phyloP scores from a whole-genome alignment of 2,113 vertebrate genomes.

The Cinclus cinclus region DNA sequence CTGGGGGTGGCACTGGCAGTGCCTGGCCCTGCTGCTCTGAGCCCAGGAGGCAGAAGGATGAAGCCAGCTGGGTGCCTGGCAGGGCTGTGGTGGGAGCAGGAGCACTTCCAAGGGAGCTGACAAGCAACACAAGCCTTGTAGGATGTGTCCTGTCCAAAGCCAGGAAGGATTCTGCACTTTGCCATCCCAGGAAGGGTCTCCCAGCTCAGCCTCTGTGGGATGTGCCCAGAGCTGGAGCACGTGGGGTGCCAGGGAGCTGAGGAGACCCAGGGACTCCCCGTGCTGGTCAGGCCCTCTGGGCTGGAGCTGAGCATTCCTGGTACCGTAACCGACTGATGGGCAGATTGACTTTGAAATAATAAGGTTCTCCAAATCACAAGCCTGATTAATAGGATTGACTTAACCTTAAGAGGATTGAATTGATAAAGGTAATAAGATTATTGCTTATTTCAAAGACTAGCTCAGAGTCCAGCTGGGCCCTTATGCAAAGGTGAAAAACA shows the following conservation, averaged over 20 bases:
- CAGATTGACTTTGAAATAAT: conserved; percentile 39
- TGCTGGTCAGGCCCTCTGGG: accelerated
- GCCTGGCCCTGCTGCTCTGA: neutral
- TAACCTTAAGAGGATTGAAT: conserved; percentile 63
- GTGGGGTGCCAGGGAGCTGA: neutral
- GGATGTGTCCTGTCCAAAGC: accelerated
- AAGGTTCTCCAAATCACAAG: conserved; percentile 40
- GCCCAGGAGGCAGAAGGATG: neutral
- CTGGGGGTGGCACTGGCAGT: neutral
- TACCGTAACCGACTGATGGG: neutral
- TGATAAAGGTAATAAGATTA: conserved; percentile 65
- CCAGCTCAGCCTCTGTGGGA: neutral
- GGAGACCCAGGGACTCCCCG: accelerated
- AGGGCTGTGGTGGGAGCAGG: neutral
- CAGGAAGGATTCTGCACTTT: neutral
- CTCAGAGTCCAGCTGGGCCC: conserved; percentile 1
- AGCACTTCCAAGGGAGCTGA: neutral
- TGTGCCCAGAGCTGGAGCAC: accelerated
- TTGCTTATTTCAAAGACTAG: conserved; percentile 8
- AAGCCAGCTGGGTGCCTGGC: neutral
- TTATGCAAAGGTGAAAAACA: neutral
- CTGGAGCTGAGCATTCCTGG: neutral
- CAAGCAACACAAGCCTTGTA: neutral
- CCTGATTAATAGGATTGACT: conserved; percentile 66
- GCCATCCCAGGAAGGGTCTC: neutral